Conservation (phyloP, 2,797 vertebrate genomes). For the Hippocampus kuda region DNA sequence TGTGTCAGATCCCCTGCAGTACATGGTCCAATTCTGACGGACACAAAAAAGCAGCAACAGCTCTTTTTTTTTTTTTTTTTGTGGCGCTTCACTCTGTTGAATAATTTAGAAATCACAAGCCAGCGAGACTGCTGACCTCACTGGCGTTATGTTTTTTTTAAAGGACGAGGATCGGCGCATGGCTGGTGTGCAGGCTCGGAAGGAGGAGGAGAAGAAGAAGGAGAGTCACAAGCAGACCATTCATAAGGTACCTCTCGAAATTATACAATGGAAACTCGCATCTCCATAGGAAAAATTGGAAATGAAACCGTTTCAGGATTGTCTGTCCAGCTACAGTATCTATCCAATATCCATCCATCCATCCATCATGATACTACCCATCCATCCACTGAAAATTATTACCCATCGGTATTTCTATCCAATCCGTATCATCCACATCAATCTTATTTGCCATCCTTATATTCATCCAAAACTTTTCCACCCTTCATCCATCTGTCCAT, state of each 20-base stretch:
- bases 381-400: not conserved
- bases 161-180: constrained; percentile 98
- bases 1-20: constrained; percentile 19
- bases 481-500: not conserved
- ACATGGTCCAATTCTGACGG: constrained; percentile 22
- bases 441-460: no score
- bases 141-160: constrained; percentile 31
- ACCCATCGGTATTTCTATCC: no score
- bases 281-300: not conserved
- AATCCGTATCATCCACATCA: no score
- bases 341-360: not conserved
- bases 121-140: constrained; percentile 44
- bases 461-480: not conserved
- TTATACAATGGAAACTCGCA: not conserved
- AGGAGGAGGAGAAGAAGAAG: constrained; percentile 94
- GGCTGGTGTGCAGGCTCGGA: constrained; percentile 84
- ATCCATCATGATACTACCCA: not conserved
- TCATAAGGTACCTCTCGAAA: constrained; percentile 75
- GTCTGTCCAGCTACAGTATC: no score
- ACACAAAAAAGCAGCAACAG: constrained; percentile 16
- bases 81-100: constrained; percentile 33
- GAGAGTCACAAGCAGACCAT: constrained; percentile 89
- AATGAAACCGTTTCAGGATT: not conserved
- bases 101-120: constrained; percentile 50
- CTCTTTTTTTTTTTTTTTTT: constrained; percentile 18